Conservation (phyloP, 1,140 invertebrate genomes). For the Ruditapes philippinarum region DNA sequence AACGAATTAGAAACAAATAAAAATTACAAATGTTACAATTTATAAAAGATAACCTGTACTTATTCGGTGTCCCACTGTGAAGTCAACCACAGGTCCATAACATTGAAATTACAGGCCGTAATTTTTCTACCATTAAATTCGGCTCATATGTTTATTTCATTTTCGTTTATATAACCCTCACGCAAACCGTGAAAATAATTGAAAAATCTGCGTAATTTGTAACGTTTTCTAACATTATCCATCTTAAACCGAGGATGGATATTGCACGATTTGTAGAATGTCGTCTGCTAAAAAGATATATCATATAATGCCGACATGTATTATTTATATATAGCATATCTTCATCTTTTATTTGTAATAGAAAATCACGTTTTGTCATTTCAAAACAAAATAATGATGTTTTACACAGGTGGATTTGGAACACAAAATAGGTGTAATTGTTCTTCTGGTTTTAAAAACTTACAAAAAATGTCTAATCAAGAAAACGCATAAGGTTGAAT, state of each 20-base stretch:
- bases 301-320: conserved; percentile 9
- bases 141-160: conserved; percentile 53
- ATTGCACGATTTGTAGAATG: conserved; percentile 6
- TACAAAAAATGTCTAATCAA: no score
- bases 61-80: conserved; percentile 8
- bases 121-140: conserved; percentile 46
- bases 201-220: conserved; percentile 45
- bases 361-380: not conserved
- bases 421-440: not conserved
- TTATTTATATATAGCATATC: conserved; percentile 32
- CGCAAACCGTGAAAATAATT: conserved; percentile 40
- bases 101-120: conserved; percentile 3
- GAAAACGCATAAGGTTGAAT: no score
- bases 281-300: conserved; percentile 39
- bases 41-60: conserved; percentile 1
- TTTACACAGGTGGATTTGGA: not conserved
- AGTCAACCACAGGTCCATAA: conserved; percentile 3
- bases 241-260: not conserved
- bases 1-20: not conserved
- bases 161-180: conserved; percentile 42
- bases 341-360: conserved; percentile 19
- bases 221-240: conserved; percentile 16
- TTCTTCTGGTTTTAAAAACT: not conserved
- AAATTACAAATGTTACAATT: not conserved
- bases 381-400: not conserved